Conservation (phyloP, 2,113 vertebrate genomes). For the Heliornis fulica region DNA sequence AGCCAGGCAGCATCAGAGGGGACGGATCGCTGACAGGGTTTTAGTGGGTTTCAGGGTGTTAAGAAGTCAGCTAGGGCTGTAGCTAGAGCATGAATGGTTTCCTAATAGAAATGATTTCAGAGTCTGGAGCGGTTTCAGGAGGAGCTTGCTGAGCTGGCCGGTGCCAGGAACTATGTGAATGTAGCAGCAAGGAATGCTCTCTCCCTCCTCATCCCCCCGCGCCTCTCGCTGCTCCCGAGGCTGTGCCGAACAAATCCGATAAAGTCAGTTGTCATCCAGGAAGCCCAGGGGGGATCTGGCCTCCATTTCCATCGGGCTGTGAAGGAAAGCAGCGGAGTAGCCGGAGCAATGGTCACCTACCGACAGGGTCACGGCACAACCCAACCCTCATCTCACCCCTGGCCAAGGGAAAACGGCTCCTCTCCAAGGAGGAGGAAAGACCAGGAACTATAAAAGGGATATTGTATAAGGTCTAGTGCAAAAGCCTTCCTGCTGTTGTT, state of each 20-base stretch:
- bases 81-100: conserved; percentile 50
- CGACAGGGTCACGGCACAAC: background rate
- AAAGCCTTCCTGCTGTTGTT: conserved; percentile 21
- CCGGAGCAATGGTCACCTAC: background rate
- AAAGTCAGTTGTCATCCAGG: background rate
- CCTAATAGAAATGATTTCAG: conserved; percentile 51
- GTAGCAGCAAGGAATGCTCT: conserved; percentile 56
- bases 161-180: conserved; percentile 51
- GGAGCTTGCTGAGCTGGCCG: conserved; percentile 20
- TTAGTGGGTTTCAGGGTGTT: background rate
- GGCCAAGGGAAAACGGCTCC: background rate
- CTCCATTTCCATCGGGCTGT: background rate
- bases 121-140: conserved; percentile 58
- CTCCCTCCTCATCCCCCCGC: background rate
- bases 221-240: background rate
- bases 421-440: background rate
- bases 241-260: background rate
- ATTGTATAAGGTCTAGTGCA: background rate
- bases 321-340: background rate
- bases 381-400: background rate
- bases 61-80: conserved; percentile 6
- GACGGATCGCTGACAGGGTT: background rate
- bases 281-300: background rate
- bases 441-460: background rate
- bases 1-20: background rate